A percentile compares a stretch with the other conserved stretches of the same genome.
Conservation (phyloP, 53 echinoderm and acorn worm genomes). For the Zoroaster sp. region DNA sequence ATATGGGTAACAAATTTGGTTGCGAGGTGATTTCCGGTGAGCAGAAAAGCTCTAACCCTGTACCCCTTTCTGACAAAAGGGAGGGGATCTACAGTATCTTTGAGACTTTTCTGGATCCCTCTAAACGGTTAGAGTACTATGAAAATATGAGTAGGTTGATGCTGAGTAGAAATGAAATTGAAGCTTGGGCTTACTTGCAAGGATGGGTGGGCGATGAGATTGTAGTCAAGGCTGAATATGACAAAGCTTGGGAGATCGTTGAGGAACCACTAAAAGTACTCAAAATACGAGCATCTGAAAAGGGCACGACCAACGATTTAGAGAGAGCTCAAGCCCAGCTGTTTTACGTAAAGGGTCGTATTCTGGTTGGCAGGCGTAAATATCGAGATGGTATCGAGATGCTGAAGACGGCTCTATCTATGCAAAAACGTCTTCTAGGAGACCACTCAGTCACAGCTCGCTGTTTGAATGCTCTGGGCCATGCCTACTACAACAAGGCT, state of each 20-base stretch:
- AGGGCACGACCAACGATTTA: slow-evolving; percentile 1
- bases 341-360: slow-evolving; percentile 66
- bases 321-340: slow-evolving; percentile 67
- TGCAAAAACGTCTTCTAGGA: slow-evolving; percentile 49
- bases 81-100: slow-evolving; percentile 58
- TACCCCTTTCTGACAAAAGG: slow-evolving; percentile 1
- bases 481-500: slow-evolving; percentile 67
- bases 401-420: slow-evolving; percentile 55
- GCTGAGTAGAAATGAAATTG: slow-evolving; percentile 26
- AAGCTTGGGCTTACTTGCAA: slow-evolving; percentile 63
- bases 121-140: slow-evolving; percentile 54
- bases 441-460: slow-evolving; percentile 74
- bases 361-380: slow-evolving; percentile 19
- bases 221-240: slow-evolving; percentile 38
- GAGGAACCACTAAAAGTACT: slow-evolving; percentile 43
- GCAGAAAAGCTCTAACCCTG: neutral
- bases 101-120: slow-evolving; percentile 65
- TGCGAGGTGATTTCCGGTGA: neutral
- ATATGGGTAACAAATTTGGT: slow-evolving; percentile 69
- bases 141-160: slow-evolving; percentile 9
- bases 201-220: slow-evolving; percentile 83
- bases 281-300: neutral
- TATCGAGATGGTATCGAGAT: slow-evolving; percentile 58
- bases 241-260: slow-evolving; percentile 18
- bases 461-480: slow-evolving; percentile 82